Conservation (phyloP, 37 sponge, comb jelly and placozoan genomes). For the Oscarella lobularis region DNA sequence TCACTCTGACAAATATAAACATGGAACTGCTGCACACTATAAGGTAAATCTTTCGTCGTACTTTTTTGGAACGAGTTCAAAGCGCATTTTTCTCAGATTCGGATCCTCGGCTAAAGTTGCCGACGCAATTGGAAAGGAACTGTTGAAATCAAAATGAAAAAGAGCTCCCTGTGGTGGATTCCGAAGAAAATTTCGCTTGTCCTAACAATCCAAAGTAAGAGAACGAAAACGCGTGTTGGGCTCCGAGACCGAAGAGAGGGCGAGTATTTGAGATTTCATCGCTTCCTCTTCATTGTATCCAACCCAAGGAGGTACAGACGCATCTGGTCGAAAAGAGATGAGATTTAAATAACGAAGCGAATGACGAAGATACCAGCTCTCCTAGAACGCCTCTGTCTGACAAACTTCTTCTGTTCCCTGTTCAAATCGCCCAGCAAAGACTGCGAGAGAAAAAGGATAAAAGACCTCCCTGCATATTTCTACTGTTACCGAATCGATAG, state of each 20-base stretch:
- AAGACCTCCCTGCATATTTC: not conserved
- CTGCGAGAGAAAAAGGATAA: slow-evolving; percentile 14
- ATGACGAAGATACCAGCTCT: slow-evolving; percentile 6
- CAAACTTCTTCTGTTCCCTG: slow-evolving; percentile 68
- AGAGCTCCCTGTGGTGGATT: slow-evolving; percentile 85
- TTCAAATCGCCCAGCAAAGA: slow-evolving; percentile 58
- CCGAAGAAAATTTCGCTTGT: slow-evolving; percentile 83
- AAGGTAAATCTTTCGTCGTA: slow-evolving; percentile 28
- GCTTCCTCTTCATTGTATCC: slow-evolving; percentile 96
- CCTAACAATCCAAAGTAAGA: slow-evolving; percentile 23
- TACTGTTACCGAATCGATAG: not conserved
- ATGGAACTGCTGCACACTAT: no score
- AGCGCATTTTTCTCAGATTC: slow-evolving; percentile 66
- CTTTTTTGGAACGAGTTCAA: slow-evolving; percentile 92
- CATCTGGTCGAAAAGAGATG: slow-evolving; percentile 25
- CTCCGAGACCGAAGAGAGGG: slow-evolving; percentile 62
- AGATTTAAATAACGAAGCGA: no score
- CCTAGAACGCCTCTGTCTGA: slow-evolving; percentile 18
- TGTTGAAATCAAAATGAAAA: slow-evolving; percentile 74
- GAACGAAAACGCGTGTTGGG: not conserved
- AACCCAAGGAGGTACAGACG: slow-evolving; percentile 91
- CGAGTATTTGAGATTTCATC: slow-evolving; percentile 89
- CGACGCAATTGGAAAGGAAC: slow-evolving; percentile 70
- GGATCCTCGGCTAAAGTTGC: slow-evolving; percentile 73
- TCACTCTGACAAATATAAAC: slow-evolving; percentile 34